Evolutionary conservation across 2,888 invertebrate species (phyloP), one percentile per base, ranked within the genome.

Genomic region (Hipparchia sbordonii): DNA sequence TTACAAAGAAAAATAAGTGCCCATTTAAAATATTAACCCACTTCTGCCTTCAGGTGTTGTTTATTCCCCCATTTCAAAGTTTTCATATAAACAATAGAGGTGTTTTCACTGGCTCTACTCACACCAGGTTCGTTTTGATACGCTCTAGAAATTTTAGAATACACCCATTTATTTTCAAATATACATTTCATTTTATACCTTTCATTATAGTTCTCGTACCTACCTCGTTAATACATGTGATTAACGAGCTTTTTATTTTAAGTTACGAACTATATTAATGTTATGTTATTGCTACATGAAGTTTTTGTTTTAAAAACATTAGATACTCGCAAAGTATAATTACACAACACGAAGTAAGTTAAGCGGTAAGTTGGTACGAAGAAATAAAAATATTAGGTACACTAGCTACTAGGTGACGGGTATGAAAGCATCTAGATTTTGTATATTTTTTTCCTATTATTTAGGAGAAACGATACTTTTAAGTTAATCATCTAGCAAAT

Each of bases 41-140:
- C 60, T 69, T 60, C 39, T 45, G 52, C 60, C 5, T 39, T 67
- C 67, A 56, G 67, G 67, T 67, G 72, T 52, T 71, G 66, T 71
- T 67, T 61, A 67, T 71, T 67, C 48, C 54, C 33, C 51, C 60
- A 54, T 71, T 71, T 61, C n/a, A 48, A 56, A 72, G 72, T 72
- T 67, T 52, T 67, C 65, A 54, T 52, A 67, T 67, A 72, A 72
- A 72, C 67, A 67, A 67, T 66, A 45, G 54, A 54, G 61, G 65
- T 56, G 56, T 66, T 67, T 69, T 52, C 61, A 52, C 51, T 52
- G 10, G 23, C 59, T 23, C 67, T 39, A 57, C 39, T 33, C n/a
- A 52, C 46, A 46, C 7, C n/a, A 2, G 10, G 67, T 48, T 59
- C 57, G 56, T 67, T 67, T 67, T 65, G 65, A 65, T 65, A 61